Conservation (phyloP, 2,797 vertebrate genomes). For the Odontamblyopus rebecca region DNA sequence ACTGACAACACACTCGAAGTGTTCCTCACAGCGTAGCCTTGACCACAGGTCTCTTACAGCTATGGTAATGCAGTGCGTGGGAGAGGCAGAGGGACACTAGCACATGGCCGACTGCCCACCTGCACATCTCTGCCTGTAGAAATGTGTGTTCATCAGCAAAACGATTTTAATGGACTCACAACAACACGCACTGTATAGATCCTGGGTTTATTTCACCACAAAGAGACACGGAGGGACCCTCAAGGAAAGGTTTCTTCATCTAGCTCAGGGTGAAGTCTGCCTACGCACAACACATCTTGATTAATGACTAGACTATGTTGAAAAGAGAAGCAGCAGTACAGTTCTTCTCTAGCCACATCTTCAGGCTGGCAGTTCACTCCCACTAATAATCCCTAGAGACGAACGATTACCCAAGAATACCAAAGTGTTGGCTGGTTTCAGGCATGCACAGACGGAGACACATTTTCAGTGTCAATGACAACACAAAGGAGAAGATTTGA, state of each 20-base stretch:
- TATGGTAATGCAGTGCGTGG: slow-evolving; percentile 55
- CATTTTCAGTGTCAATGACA: slow-evolving; percentile 9
- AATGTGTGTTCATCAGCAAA: slow-evolving; percentile 26
- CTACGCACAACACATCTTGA: slow-evolving; percentile 71
- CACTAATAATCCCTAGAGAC: slow-evolving; percentile 56
- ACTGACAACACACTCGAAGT: slow-evolving; percentile 21
- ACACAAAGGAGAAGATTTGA: slow-evolving; percentile 6
- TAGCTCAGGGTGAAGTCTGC: slow-evolving; percentile 70
- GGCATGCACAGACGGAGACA: slow-evolving; percentile 15
- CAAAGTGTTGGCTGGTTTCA: slow-evolving; percentile 27
- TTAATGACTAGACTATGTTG: slow-evolving; percentile 72
- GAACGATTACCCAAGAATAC: slow-evolving; percentile 55
- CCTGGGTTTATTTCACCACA: slow-evolving; percentile 2
- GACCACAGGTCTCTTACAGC: slow-evolving; percentile 47
- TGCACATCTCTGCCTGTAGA: slow-evolving; percentile 50
- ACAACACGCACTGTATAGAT: slow-evolving; percentile 9
- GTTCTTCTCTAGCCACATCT: slow-evolving; percentile 40
- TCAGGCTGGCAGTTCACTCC: slow-evolving; percentile 53
- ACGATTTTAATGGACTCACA: slow-evolving; percentile 9
- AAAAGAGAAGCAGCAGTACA: slow-evolving; percentile 28
- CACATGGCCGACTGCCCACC: slow-evolving; percentile 46
- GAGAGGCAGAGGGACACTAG: slow-evolving; percentile 41
- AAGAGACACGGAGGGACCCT: slow-evolving; percentile 36
- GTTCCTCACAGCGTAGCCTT: slow-evolving; percentile 35
- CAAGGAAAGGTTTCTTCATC: slow-evolving; percentile 64